Base-by-base conservation (phyloP, 2,888 invertebrate genomes). In the Parochlus steinenii region DNA sequence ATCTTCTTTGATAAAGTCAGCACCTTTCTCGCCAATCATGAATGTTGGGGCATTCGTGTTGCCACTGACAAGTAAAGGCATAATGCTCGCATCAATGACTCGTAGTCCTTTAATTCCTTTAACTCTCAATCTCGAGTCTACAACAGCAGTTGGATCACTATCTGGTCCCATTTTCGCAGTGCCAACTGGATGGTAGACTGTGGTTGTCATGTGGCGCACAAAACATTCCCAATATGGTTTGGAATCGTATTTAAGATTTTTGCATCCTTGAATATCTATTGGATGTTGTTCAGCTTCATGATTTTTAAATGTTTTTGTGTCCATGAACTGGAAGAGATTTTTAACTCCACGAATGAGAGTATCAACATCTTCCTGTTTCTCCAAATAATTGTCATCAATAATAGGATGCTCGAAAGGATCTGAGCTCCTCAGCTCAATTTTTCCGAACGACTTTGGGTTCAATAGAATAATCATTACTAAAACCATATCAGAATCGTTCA, bases 31-130 rank as follows among this genome's bases (percentile, higher is more conserved):
- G 0, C 71, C 86, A 36, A 86, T 82, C 85, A 86, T 86, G 10
- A 86, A 75, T 0, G 73, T 69, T 1, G 85, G 80, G 0, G 79
- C 85, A 52, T 86, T 85, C 0, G 82, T 82, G 53, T 86, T 86
- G 5, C 76, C 80, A 47, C 77, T 80, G 1, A 74, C 64, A 32
- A 77, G 67, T 3, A 53, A 62, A 0, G 82, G 82, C 80, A 85
- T 83, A 26, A 85, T 66, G 35, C 79, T 78, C 1, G 77, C 80
- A 50, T 81, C 81, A 1, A 71, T 67, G 5, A 67, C 60, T 39
- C 67, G 53, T 11, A 74, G 48, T 42, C 62, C 64, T 17, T 58
- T 52, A 3, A 67, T 42, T 1, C 73, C 73, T 27, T 59, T 56
- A 5, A 72, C 66, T 5, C 61, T 48, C 38, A 69, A 52, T 10